Evolutionary conservation across 2,888 invertebrate species (phyloP).

Genomic region (Sphaerophoria rueppellii): DNA sequence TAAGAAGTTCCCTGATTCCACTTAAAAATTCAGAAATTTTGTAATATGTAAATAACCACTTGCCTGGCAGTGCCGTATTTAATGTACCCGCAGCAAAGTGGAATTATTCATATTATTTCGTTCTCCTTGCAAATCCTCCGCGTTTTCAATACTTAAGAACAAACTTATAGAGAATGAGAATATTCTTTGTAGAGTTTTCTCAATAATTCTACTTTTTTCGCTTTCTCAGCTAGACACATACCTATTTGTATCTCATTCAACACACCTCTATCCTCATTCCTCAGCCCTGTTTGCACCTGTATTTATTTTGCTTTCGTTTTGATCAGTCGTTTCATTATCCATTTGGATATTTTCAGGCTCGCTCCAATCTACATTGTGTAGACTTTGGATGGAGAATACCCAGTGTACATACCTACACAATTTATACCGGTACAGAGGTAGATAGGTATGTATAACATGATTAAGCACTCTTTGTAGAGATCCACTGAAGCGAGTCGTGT

Average conservation of each 20-base stretch:
- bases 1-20: too few species aligned
- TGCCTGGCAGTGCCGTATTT: not conserved
- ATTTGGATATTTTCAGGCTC: constrained; percentile 69
- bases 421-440: constrained; percentile 24
- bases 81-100: not conserved
- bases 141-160: not conserved
- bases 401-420: not conserved
- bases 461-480: constrained; percentile 48
- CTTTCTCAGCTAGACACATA: not conserved
- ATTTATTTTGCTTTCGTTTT: constrained; percentile 32
- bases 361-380: constrained; percentile 46
- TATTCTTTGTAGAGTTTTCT: constrained; percentile 47
- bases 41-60: too few species aligned
- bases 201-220: constrained; percentile 26
- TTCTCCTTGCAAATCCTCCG: constrained; percentile 20
- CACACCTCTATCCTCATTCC: constrained; percentile 30
- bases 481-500: constrained; percentile 66
- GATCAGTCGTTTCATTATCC: constrained; percentile 42
- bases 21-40: too few species aligned
- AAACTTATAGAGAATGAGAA: constrained; percentile 25
- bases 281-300: constrained; percentile 53
- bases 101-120: not conserved
- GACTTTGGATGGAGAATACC: constrained; percentile 34
- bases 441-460: constrained; percentile 16
- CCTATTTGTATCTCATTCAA: not conserved